phyloP scores from a whole-genome alignment of 2,797 vertebrate species.

The Semaprochilodus insignis region DNA sequence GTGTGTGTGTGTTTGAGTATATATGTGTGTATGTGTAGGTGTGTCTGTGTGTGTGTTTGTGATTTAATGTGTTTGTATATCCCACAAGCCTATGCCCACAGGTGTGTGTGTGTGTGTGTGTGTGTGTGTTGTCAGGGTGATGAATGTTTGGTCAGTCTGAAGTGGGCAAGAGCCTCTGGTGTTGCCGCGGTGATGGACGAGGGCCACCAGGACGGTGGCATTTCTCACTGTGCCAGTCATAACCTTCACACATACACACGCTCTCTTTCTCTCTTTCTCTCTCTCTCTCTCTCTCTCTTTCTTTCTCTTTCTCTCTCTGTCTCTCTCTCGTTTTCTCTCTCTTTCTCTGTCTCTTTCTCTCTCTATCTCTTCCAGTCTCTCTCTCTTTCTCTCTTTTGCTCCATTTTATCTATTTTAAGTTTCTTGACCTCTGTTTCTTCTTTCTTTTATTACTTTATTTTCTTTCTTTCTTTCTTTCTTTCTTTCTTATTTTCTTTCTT shows the following conservation, averaged over 20 bases:
- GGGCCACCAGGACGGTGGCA: slow-evolving; percentile 55
- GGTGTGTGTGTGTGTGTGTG: slow-evolving; percentile 6
- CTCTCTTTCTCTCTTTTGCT: neutral
- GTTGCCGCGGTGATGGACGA: slow-evolving; percentile 59
- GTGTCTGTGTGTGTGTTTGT: slow-evolving; percentile 21
- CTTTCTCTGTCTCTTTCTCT: neutral
- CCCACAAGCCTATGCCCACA: slow-evolving; percentile 31
- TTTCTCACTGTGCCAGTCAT: slow-evolving; percentile 54
- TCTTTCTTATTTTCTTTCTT: neutral
- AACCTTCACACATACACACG: slow-evolving; percentile 48
- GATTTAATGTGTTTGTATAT: slow-evolving; percentile 34
- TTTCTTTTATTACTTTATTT: neutral
- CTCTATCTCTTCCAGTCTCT: neutral
- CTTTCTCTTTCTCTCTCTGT: slow-evolving; percentile 40
- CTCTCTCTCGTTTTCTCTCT: neutral
- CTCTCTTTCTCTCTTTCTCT: neutral
- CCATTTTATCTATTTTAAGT: too few relatives aligned
- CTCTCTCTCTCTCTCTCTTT: neutral
- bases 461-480: slow-evolving; percentile 4
- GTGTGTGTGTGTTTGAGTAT: neutral
- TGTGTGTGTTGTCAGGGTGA: slow-evolving; percentile 54
- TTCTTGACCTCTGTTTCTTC: neutral
- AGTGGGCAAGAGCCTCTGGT: slow-evolving; percentile 44
- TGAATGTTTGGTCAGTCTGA: slow-evolving; percentile 55
- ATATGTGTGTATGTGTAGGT: slow-evolving; percentile 6